A percentile compares a stretch with the other conserved stretches of the same genome.
phyloP scores from a whole-genome alignment of 2,113 vertebrate genomes.

The Origma solitaria region DNA sequence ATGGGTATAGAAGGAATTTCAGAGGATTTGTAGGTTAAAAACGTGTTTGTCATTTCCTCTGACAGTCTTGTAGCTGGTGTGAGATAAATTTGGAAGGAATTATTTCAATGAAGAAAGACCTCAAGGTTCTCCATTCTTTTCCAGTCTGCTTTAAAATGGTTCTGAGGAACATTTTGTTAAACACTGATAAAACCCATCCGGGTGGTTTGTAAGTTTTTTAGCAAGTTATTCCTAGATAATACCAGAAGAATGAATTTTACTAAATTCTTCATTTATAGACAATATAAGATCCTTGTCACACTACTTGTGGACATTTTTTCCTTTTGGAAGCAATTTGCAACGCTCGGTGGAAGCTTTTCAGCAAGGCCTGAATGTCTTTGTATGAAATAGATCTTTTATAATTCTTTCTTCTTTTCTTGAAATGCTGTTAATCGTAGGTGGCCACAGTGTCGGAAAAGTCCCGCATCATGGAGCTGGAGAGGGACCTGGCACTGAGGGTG shows the following conservation, averaged over 20 bases:
- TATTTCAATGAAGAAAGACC: background rate
- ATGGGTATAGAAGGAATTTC: background rate
- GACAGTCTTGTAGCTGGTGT: background rate
- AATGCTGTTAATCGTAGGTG: constrained; percentile 76
- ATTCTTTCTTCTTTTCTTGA: constrained; percentile 24
- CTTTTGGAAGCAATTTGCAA: background rate
- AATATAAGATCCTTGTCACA: background rate
- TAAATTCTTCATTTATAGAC: background rate
- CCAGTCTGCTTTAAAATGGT: background rate
- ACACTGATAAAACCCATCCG: background rate
- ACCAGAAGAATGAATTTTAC: background rate
- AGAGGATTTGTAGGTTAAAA: background rate
- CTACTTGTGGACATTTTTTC: background rate
- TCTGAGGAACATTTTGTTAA: background rate
- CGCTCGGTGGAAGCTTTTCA: background rate
- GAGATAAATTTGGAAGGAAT: background rate
- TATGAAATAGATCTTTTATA: background rate
- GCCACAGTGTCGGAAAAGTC: constrained; percentile 96
- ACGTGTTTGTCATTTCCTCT: background rate
- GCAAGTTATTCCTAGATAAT: background rate
- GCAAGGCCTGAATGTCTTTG: background rate
- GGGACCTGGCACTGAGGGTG: constrained; percentile 80
- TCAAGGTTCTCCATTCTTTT: background rate
- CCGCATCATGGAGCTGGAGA: constrained; percentile 95
- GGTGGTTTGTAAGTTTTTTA: background rate